Evolutionary conservation across 2,113 vertebrate species (phyloP).

Genomic region (Microtus montanus): DNA sequence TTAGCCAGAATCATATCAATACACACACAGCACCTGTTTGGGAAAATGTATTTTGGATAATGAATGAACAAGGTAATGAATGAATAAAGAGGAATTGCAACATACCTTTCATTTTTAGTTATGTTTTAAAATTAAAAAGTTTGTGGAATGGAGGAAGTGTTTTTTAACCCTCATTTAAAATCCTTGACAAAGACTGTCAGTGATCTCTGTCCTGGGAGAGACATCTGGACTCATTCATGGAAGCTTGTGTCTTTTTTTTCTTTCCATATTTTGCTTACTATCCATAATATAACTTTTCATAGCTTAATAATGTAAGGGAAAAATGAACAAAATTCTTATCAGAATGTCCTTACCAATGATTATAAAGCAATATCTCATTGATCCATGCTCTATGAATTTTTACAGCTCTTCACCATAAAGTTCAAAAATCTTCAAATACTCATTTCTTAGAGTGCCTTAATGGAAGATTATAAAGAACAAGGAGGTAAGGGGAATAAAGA

Average conservation of each 20-base stretch:
- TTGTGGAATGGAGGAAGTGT: too few species aligned
- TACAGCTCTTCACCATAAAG: neutral
- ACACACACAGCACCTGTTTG: neutral
- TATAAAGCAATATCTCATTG: neutral
- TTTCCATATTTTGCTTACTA: neutral
- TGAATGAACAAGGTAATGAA: neutral
- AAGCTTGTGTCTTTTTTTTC: fast-evolving
- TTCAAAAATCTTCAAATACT: neutral
- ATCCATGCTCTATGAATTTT: neutral
- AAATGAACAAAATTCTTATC: neutral
- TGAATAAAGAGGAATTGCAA: neutral
- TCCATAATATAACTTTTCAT: neutral
- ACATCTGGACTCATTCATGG: neutral
- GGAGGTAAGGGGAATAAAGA: neutral
- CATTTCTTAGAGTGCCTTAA: neutral
- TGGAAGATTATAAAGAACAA: neutral
- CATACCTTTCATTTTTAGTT: neutral
- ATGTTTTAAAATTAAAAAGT: neutral
- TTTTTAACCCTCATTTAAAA: neutral
- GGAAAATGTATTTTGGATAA: neutral
- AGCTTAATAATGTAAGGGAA: neutral
- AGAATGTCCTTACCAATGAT: neutral
- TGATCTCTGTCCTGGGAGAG: neutral
- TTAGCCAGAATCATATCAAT: too few species aligned
- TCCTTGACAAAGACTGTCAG: neutral